phyloP scores from a whole-genome alignment of 2,113 vertebrate genomes.

The Gallinago media region DNA sequence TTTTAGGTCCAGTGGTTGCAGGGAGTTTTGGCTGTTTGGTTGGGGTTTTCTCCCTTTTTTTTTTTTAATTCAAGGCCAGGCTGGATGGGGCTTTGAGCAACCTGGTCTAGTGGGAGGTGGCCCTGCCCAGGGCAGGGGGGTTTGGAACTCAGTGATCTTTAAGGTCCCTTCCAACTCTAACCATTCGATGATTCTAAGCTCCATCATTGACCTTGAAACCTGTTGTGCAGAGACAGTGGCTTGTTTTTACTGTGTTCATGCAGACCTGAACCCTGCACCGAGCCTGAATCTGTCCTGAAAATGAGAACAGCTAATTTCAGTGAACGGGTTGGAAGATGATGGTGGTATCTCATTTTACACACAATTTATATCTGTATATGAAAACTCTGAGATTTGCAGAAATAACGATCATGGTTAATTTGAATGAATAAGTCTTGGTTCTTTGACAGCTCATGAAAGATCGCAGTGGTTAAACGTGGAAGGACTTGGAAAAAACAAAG shows the following conservation, averaged over 20 bases:
- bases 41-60: accelerated
- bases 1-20: neutral
- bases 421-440: neutral
- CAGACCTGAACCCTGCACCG: neutral
- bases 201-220: neutral
- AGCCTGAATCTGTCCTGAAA: neutral
- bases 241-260: neutral
- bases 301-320: neutral
- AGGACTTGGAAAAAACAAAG: neutral
- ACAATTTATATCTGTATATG: neutral
- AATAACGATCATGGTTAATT: neutral
- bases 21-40: neutral
- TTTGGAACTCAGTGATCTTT: too few species aligned
- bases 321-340: neutral
- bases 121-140: too few species aligned
- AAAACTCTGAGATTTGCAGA: neutral
- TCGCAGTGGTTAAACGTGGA: neutral
- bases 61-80: neutral
- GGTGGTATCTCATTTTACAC: neutral
- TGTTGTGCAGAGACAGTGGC: neutral
- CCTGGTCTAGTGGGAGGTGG: too few species aligned
- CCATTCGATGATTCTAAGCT: neutral
- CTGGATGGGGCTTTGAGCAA: too few species aligned
- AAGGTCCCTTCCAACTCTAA: too few species aligned
- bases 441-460: neutral